Conservation (phyloP, 2,888 invertebrate species). For the Melolontha melolontha region DNA sequence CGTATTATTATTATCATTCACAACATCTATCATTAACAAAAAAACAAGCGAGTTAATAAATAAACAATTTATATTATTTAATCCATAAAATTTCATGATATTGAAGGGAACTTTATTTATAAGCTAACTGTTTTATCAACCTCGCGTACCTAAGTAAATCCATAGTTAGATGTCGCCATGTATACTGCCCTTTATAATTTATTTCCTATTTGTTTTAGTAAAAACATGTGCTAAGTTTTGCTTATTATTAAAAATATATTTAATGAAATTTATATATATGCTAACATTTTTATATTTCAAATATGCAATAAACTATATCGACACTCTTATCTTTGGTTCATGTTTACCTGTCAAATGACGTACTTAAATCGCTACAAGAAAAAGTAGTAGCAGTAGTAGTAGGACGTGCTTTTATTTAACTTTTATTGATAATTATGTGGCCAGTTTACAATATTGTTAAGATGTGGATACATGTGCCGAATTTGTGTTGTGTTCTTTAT, state of each 20-base stretch:
- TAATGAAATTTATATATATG: no score
- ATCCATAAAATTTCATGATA: slow-evolving; percentile 5
- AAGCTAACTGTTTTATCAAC: no score
- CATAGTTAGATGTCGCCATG: no score
- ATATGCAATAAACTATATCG: no score
- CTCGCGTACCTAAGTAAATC: no score
- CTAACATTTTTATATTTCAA: no score
- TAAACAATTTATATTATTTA: slow-evolving; percentile 41
- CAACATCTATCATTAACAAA: slow-evolving; percentile 20
- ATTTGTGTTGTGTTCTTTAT: slow-evolving; percentile 26
- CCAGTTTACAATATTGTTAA: slow-evolving; percentile 37
- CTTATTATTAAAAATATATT: no score
- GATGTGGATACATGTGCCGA: slow-evolving; percentile 42
- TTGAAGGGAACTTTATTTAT: no score
- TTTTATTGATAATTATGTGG: slow-evolving; percentile 36
- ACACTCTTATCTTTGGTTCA: no score
- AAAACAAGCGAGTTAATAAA: slow-evolving; percentile 40
- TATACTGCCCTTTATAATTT: no score
- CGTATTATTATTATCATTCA: slow-evolving; percentile 22
- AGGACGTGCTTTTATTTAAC: slow-evolving; percentile 36
- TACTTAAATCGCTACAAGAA: slow-evolving; percentile 25
- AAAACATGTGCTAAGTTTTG: no score
- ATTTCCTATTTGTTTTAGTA: no score
- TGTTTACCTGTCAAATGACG: slow-evolving; percentile 40
- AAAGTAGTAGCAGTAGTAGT: slow-evolving; percentile 6